Percentiles rank a stretch among this genome's conserved stretches.
Conservation (phyloP, 2,888 invertebrate genomes). For the Folsomia candida region DNA sequence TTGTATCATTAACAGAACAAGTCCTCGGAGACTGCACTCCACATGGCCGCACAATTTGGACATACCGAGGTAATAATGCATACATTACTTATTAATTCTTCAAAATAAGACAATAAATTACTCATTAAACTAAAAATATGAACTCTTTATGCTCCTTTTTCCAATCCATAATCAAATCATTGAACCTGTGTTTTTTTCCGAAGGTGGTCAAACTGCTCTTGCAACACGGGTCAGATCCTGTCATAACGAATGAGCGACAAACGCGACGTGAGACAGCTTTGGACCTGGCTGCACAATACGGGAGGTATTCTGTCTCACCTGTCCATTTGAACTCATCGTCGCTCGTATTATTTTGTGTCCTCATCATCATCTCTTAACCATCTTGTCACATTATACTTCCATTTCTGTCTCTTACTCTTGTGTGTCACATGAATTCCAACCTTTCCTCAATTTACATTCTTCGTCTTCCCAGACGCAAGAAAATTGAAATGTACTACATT, state of each 20-base stretch:
- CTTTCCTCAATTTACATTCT: neutral
- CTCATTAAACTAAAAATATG: too few relatives aligned
- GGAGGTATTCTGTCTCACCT: conserved; percentile 61
- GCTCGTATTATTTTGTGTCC: neutral
- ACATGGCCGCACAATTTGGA: conserved; percentile 90
- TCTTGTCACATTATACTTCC: neutral
- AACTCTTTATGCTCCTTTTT: too few relatives aligned
- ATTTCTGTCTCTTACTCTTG: neutral
- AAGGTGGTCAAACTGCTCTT: conserved; percentile 80
- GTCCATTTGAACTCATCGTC: neutral
- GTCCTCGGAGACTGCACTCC: conserved; percentile 86
- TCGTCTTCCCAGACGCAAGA: conserved; percentile 11
- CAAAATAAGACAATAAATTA: too few relatives aligned
- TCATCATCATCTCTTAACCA: neutral
- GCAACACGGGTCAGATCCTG: conserved; percentile 81
- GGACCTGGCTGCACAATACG: conserved; percentile 91
- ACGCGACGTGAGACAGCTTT: conserved; percentile 71
- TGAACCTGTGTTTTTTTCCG: too few relatives aligned
- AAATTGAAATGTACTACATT: neutral
- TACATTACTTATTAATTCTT: too few relatives aligned
- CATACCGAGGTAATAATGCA: too few relatives aligned
- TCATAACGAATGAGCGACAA: conserved; percentile 78
- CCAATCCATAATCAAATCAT: too few relatives aligned
- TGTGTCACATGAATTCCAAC: neutral
- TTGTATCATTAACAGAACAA: conserved; percentile 63